phyloP scores from a whole-genome alignment of 2,113 vertebrate genomes.

The Chascanopsetta lugubris region DNA sequence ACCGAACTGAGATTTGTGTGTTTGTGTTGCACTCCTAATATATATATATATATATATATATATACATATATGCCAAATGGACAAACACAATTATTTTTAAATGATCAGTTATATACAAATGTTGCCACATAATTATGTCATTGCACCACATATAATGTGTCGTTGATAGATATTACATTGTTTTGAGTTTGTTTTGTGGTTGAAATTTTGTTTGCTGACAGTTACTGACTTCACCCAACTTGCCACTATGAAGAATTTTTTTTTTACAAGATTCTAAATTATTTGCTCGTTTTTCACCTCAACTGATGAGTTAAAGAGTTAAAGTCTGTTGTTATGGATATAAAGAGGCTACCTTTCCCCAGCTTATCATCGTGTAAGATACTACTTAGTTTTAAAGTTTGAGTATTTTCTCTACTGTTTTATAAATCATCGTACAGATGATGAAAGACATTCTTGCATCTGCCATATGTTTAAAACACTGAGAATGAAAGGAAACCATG shows the following conservation, averaged over 20 bases:
- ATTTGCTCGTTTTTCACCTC: background rate
- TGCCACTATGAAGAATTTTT: background rate
- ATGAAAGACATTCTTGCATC: background rate
- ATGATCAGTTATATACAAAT: background rate
- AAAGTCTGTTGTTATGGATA: background rate
- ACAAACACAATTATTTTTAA: no score
- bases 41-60: no score
- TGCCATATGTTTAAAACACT: background rate
- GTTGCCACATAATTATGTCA: no score
- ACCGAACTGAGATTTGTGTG: no score
- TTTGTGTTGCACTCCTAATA: no score
- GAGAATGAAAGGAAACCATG: background rate
- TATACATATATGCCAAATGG: no score
- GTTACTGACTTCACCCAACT: constrained; percentile 2
- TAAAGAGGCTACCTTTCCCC: constrained; percentile 7
- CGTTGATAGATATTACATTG: background rate
- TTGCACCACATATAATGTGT: no score
- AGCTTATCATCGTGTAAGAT: constrained; percentile 20
- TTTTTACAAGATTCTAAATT: constrained; percentile 9
- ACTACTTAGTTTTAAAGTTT: no score
- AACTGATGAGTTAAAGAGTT: background rate
- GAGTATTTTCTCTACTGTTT: no score
- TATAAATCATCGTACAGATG: background rate
- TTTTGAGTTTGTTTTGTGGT: background rate
- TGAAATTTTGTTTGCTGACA: constrained; percentile 13